Evolutionary conservation across 2,113 vertebrate species (phyloP).

Genomic region (Hassar affinis): DNA sequence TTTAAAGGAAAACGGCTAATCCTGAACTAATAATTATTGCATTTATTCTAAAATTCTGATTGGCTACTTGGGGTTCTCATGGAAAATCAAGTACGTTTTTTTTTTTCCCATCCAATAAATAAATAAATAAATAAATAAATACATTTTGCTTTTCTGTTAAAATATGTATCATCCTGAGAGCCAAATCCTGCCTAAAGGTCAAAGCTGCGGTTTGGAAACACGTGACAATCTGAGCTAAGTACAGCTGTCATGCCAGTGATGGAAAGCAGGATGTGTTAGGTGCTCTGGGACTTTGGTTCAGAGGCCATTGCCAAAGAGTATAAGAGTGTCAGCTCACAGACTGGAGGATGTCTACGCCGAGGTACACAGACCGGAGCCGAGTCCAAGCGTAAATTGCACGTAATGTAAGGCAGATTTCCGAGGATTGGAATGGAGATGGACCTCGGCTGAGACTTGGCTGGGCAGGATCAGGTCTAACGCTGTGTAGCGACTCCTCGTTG

Average conservation of each 20-base stretch:
- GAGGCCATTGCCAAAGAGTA: constrained; percentile 15
- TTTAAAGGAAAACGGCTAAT: background rate
- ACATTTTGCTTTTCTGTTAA: background rate
- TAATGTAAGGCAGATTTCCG: constrained; percentile 25
- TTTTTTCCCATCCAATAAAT: background rate
- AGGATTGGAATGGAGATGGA: background rate
- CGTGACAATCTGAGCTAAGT: constrained; percentile 33
- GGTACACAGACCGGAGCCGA: background rate
- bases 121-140: background rate
- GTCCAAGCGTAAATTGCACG: constrained; percentile 15
- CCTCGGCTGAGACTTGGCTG: background rate
- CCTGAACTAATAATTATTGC: too few species aligned
- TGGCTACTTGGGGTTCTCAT: background rate
- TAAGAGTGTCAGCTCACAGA: constrained; percentile 24
- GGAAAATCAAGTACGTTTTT: background rate
- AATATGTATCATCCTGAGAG: background rate
- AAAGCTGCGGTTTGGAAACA: constrained; percentile 24
- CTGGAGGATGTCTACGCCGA: background rate
- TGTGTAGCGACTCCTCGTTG: background rate
- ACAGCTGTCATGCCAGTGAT: constrained; percentile 20
- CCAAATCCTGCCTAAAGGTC: constrained; percentile 10
- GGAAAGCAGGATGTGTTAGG: constrained; percentile 22
- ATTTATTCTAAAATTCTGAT: background rate
- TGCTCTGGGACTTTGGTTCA: constrained; percentile 29
- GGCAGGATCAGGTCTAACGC: background rate